Evolutionary conservation across 2,113 vertebrate species (phyloP).

Genomic region (Eudyptes chrysolophus): DNA sequence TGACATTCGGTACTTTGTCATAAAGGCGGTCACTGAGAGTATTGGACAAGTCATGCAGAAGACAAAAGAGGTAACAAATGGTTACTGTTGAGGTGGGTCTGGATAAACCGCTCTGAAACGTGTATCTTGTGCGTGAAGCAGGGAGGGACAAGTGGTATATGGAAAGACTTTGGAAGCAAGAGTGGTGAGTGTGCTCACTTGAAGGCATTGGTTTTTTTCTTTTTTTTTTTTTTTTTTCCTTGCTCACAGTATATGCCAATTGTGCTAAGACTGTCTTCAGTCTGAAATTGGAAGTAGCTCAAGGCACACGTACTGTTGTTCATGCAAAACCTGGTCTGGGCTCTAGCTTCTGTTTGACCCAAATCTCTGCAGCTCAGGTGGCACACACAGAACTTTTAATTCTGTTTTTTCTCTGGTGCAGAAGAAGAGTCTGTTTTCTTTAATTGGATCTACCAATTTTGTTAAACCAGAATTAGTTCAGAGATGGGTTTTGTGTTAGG

Average conservation of each 20-base stretch:
- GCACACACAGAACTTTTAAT: background rate
- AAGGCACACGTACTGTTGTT: background rate
- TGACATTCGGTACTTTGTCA: conserved; percentile 88
- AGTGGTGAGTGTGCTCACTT: background rate
- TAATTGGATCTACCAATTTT: background rate
- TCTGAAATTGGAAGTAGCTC: background rate
- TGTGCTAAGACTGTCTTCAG: background rate
- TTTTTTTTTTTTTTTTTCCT: background rate
- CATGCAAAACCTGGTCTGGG: background rate
- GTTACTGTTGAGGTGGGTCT: background rate
- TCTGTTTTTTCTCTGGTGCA: background rate
- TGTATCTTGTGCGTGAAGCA: accelerated
- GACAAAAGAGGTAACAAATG: conserved; percentile 76
- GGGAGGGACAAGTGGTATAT: background rate
- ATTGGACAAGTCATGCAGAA: conserved; percentile 74
- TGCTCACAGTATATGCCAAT: accelerated
- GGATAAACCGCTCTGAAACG: background rate
- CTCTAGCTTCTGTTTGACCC: background rate
- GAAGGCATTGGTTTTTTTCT: background rate
- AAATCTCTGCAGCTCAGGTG: background rate
- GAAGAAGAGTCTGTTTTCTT: background rate
- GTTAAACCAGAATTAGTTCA: background rate
- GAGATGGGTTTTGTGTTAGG: background rate
- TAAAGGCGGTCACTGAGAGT: conserved; percentile 73
- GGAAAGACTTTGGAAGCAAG: background rate